Base-by-base conservation (phyloP, 2,888 invertebrate genomes). In the Drosophila pseudotakahashii region DNA sequence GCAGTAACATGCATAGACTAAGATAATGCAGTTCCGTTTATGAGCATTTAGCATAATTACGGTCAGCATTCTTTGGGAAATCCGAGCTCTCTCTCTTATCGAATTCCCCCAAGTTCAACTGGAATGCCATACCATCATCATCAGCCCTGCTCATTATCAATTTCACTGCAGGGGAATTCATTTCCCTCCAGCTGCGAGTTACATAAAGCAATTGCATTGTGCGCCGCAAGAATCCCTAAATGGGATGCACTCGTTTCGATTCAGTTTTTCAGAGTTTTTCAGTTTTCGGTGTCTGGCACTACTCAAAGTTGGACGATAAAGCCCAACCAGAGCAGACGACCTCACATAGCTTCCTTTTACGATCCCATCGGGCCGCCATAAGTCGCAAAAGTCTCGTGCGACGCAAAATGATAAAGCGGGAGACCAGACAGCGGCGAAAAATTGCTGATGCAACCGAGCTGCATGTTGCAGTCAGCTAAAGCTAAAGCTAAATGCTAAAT, bases 351-450 rank as follows among this genome's bases (percentile, higher is more conserved):
- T 88, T 82, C 89, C 89, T 86, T 88, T 82, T 86, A 73, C 19
- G 70, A 67, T 78, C 34, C 34, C 19, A 42, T 42, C 70, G 73
- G 67, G 60, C 70, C 45, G 45, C 53, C 69, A 58, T 64, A 64
- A 75, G 87, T 83, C 89, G 82, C 89, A 86, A 75, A 81, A 88
- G 89, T 82, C 82, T 86, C 82, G 82, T 82, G 82, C 87, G 75
- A 79, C 63, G 68, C 74, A 70, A 52, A 64, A 69, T 82, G 88
- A 82, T 82, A 82, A 71, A 44, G 37, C 37, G 30, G 54, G 36
- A 47, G 48, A 45, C 42, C 41, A 55, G 52, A 51, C 48, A 73
- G 47, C 47, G 34, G 39, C 52, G 36, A 26, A 71, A 60, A 64
- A 78, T 80, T 80, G 82, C 82, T 82, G 82, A 82, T 82, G 82